A percentile compares a stretch with the other conserved stretches of the same genome.
Conservation (phyloP, 1,140 invertebrate species). For the Drosophila prosaltans region DNA sequence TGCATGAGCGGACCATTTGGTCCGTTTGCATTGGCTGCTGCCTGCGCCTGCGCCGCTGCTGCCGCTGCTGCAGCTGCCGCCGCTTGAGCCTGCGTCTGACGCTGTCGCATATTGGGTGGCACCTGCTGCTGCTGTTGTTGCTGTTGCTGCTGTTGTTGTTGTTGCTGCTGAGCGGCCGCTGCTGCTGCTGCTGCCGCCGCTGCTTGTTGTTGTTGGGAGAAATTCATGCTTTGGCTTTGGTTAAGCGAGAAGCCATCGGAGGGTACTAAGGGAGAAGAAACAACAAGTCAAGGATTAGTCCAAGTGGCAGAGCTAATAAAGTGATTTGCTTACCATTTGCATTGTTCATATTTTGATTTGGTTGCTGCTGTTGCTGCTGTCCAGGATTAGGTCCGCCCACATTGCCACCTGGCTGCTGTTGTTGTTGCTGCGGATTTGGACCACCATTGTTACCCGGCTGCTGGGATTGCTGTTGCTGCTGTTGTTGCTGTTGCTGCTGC, state of each 20-base stretch:
- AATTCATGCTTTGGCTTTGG: conserved; percentile 92
- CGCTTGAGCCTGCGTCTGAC: conserved; percentile 72
- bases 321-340: conserved; percentile 62
- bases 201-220: conserved; percentile 87
- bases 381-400: conserved; percentile 61
- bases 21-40: conserved; percentile 70
- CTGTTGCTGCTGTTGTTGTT: conserved; percentile 50
- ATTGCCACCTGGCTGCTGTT: conserved; percentile 56
- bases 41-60: conserved; percentile 68
- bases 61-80: conserved; percentile 71
- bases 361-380: conserved; percentile 78
- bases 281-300: neutral
- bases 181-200: conserved; percentile 83
- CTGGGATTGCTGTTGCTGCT: conserved; percentile 65
- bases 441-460: conserved; percentile 50
- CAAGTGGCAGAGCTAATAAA: neutral
- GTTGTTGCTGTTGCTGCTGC: conserved; percentile 68
- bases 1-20: conserved; percentile 63
- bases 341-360: conserved; percentile 82
- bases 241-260: conserved; percentile 88
- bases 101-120: conserved; percentile 80
- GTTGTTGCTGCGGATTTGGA: conserved; percentile 64
- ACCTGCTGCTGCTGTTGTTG: conserved; percentile 77
- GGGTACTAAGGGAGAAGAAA: conserved; percentile 69
- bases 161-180: conserved; percentile 51